Evolutionary conservation across 2,113 vertebrate species (phyloP), one percentile per base, ranked within the genome.

Genomic region (Calypte anna): DNA sequence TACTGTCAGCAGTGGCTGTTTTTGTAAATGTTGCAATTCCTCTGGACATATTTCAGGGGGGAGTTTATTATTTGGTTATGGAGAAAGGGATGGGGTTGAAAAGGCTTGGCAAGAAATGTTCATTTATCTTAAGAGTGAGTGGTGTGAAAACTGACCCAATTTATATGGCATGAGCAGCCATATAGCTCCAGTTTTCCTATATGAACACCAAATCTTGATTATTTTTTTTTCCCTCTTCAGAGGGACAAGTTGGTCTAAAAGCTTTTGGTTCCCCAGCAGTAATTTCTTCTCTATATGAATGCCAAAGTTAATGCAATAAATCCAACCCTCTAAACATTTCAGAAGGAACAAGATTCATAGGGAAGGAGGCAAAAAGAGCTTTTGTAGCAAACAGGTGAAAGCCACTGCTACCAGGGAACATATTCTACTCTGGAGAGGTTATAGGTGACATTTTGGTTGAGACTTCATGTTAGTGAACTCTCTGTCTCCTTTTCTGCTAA

Each of bases 321-420:
- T 74, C 10, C 28, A 59, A 6, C 4, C n/a, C 20, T 30, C 33
- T 14, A 53, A 85, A 14, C 6, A 14, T 67, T 81, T 66, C 28
- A 62, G 18, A 43, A 7, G 10, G 0, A 1, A 21, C 1, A 17
- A 36, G 10, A 36, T 28, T 36, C 10, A 15, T 7, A 58, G 8
- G 14, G 20, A 69, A 79, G 17, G 33, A 64, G 4, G 7, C 7
- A 55, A 86, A 66, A 93, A 4, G 4, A 58, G 3, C 5, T 84
- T 57, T 73, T 51, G 12, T 4, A 70, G 33, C 51, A 89, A 90
- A 46, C 1, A 25, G 4, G 14, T 58, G 23, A 74, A 82, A 88
- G 11, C 6, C 27, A 21, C 18, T 63, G 31, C 50, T 69, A 4
- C 3, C 9, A 9, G 55, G 24, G 17, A 72, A 28, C 36, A 74